Base-by-base conservation (phyloP, 2,113 vertebrate genomes). In the Morone chrysops region DNA sequence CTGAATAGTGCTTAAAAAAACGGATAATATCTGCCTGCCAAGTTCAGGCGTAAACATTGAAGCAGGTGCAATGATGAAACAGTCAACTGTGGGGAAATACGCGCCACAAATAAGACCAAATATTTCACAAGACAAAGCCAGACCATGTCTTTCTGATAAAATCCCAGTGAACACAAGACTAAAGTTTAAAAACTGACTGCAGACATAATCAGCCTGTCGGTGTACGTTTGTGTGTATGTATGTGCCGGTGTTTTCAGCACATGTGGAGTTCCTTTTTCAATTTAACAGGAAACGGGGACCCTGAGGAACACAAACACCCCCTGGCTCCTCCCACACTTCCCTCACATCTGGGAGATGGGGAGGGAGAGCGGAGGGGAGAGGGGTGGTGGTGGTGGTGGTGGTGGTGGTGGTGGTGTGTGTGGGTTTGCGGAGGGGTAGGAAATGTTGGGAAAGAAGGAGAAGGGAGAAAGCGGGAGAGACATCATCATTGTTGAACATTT, bases 251-350 rank as follows among this genome's bases (percentile, higher is more conserved):
- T 78, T 88, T 79, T 84, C 25, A 82, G 70, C 74, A 83, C 78
- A 90, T 86, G 88, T 82, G 78, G 80, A 84, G 78, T 77, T 90
- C 77, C 78, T 87, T 59, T 31, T 53, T 53, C 61, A 70, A 70
- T 57, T 78, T 81, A 57, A 85, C 91, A 91, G 92, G 92, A 94
- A 92, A 86, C 10, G 18, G 40, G 68, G 84, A 88, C 90, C 84
- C 86, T 59, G 78, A 85, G 87, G 92, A 90, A 82, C 82, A 87
- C 88, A 89, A 84, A 94, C 87, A 91, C 78, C 61, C 74, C 41
- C 31, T 72, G 53, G 83, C 84, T 81, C 88, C 84, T 75, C 92
- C 90, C 72, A 90, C 62, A 70, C 83, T 90, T 87, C 90, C 88
- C 81, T 86, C 84, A 85, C 84, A 92, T 94, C 90, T 92, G 90